A percentile compares a stretch with the other conserved stretches of the same genome.
phyloP scores from a whole-genome alignment of 2,888 invertebrate species.

The Julus scandinavius region DNA sequence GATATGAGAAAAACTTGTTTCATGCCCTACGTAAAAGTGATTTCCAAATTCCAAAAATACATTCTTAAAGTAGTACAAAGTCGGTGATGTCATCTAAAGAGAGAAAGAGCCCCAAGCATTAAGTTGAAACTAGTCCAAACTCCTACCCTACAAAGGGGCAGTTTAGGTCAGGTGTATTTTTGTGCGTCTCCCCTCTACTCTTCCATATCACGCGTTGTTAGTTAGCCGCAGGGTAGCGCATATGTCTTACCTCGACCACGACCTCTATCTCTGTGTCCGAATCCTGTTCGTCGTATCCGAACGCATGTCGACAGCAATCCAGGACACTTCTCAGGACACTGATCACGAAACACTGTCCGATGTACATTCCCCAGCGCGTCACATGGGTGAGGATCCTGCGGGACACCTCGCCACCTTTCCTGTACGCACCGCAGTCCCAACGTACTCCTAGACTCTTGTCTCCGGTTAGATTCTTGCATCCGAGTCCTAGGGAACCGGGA shows the following conservation, averaged over 20 bases:
- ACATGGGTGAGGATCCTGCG: slow-evolving; percentile 3
- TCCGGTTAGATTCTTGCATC: background rate
- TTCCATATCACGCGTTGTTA: too few relatives aligned
- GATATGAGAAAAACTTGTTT: too few relatives aligned
- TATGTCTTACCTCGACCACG: slow-evolving; percentile 8
- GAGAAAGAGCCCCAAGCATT: too few relatives aligned
- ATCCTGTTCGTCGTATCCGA: slow-evolving; percentile 28
- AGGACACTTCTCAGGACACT: slow-evolving; percentile 5
- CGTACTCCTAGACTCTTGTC: background rate
- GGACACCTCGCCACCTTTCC: slow-evolving; percentile 25
- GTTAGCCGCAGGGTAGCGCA: background rate
- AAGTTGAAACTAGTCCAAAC: too few relatives aligned
- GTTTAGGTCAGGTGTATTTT: too few relatives aligned
- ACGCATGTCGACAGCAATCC: slow-evolving; percentile 45
- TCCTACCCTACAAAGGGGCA: too few relatives aligned
- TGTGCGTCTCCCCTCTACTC: too few relatives aligned
- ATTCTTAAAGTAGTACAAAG: too few relatives aligned
- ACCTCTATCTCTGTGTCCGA: background rate
- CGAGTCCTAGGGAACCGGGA: background rate
- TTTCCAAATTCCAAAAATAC: too few relatives aligned
- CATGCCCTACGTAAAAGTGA: too few relatives aligned
- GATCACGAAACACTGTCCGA: slow-evolving; percentile 47
- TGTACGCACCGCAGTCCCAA: background rate
- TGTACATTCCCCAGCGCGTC: slow-evolving; percentile 36
- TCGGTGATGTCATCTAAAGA: too few relatives aligned